Percentiles rank a stretch among this genome's conserved stretches.
phyloP scores from a whole-genome alignment of 2,797 vertebrate genomes.

The Prionace glauca region DNA sequence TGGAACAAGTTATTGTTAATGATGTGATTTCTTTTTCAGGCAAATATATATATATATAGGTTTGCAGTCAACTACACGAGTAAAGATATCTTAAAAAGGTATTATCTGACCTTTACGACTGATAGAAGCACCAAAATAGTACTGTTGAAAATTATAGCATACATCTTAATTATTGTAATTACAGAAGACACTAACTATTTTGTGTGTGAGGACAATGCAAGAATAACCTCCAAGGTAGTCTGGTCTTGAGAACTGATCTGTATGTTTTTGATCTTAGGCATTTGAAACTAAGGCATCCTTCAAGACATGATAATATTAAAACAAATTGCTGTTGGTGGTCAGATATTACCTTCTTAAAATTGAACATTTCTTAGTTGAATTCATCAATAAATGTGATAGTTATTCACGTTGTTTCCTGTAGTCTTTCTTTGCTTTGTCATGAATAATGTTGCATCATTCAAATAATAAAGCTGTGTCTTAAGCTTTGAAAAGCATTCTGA shows the following conservation, averaged over 20 bases:
- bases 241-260: neutral
- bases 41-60: conserved; percentile 24
- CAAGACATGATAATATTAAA: neutral
- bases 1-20: conserved; percentile 37
- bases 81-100: conserved; percentile 31
- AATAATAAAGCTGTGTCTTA: neutral
- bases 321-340: conserved; percentile 20
- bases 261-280: neutral
- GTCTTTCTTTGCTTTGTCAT: conserved; percentile 20
- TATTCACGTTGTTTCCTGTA: conserved; percentile 33
- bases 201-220: conserved; percentile 1
- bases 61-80: conserved; percentile 36
- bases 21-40: conserved; percentile 15
- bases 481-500: neutral
- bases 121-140: neutral
- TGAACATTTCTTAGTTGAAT: conserved; percentile 18
- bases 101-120: conserved; percentile 31
- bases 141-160: conserved; percentile 9
- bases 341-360: conserved; percentile 36
- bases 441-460: neutral
- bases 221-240: neutral
- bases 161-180: neutral
- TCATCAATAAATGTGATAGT: conserved; percentile 38
- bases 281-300: neutral
- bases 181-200: neutral